Evolutionary conservation across 1,140 invertebrate genomes (phyloP), one percentile per base, ranked within the genome.

Genomic region (Spodoptera frugiperda): DNA sequence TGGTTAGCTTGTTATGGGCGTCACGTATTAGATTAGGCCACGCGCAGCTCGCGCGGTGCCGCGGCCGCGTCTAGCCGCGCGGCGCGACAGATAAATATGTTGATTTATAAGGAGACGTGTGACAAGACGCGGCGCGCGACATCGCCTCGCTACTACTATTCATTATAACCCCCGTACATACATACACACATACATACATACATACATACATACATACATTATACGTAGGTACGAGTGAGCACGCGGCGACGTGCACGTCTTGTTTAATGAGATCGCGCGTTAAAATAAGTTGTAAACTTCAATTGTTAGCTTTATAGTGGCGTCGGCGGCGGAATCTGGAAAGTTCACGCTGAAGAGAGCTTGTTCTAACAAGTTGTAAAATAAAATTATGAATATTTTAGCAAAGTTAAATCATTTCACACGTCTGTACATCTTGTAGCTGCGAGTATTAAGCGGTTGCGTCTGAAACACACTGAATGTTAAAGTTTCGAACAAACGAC

Each of bases 21-120:
- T 67, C 63, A 67, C 63, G 63, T 67, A 67, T 67, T 67, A 67
- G 63, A 67, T 67, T 67, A 67, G 63, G 63, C 63, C 63, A 67
- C 63, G 63, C 63, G 39, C 63, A 67, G 44, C 21, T 49, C 44
- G 44, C 63, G 63, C 63, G 63, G 25, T 25, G 63, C 1, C 63
- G 63, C 63, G 63, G 63, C 4, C 63, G 63, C 63, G 63, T 67
- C 63, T 67, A 67, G 63, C 19, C 63, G 63, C 63, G 63, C 2
- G 39, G 39, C 61, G 61, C 61, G 39, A 21, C 63, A 49, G 63
- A 67, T 67, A 67, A 67, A 49, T 67, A 67, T 67, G 63, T 30
- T 67, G 63, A 67, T 67, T 67, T 67, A 67, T 48, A 67, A 67
- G 63, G 9, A 15, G 63, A 67, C 63, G 63, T 67, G 44, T 19